These are phyloP conservation scores for Cynocephalus volans DNA, from an alignment of 2,113 vertebrate genomes.

Conservation along the genomic window DNA sequence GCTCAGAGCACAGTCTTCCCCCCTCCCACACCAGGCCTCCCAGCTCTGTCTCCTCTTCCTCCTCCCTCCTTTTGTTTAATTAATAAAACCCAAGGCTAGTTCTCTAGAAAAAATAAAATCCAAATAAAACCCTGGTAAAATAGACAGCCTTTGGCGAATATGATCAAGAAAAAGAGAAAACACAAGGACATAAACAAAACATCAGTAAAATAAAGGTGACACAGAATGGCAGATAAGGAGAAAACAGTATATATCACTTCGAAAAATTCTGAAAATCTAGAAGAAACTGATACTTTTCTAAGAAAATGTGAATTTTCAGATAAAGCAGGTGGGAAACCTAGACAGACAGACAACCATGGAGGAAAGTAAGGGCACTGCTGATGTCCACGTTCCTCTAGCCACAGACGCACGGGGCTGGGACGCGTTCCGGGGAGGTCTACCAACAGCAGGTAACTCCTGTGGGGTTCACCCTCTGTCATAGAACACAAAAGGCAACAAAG, in stretches of 20 bases:
- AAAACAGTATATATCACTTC: too few relatives aligned
- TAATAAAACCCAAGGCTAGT: neutral
- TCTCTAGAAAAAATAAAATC: neutral
- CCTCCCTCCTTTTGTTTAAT: neutral
- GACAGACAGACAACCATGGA: too few relatives aligned
- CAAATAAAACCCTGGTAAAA: neutral
- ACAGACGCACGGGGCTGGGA: fast-evolving
- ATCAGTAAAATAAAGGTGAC: neutral
- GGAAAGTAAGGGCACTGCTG: too few relatives aligned
- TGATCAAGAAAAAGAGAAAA: neutral
- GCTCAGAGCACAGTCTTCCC: neutral
- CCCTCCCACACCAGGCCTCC: neutral
- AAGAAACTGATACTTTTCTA: neutral
- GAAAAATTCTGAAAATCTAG: neutral
- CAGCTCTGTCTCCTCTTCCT: neutral
- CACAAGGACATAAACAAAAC: neutral
- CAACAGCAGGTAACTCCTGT: neutral
- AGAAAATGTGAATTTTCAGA: neutral
- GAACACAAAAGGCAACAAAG: neutral
- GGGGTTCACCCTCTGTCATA: neutral
- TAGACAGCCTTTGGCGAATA: neutral
- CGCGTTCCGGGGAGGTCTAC: neutral
- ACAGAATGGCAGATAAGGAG: neutral
- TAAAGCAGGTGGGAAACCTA: too few relatives aligned
- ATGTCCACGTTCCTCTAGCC: too few relatives aligned